phyloP scores from a whole-genome alignment of 92 coral and sea anemone genomes.

The Ricordea florida region DNA sequence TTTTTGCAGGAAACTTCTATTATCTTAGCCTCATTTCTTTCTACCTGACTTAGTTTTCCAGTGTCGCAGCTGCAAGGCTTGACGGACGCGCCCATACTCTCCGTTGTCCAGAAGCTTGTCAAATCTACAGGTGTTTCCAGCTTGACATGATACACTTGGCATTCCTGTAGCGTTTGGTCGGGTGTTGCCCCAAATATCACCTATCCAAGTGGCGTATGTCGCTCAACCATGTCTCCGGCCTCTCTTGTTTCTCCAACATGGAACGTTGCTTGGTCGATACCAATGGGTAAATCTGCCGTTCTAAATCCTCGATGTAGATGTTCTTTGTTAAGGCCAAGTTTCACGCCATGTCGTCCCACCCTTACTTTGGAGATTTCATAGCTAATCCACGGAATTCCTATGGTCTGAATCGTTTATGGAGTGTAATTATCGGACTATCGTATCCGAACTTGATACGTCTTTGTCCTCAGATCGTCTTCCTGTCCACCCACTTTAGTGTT shows the following conservation, averaged over 20 bases:
- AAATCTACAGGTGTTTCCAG: conserved; percentile 41
- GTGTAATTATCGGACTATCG: conserved; percentile 20
- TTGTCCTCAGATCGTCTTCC: conserved; percentile 48
- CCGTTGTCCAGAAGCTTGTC: conserved; percentile 56
- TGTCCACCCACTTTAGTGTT: too few species aligned
- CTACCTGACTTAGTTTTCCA: conserved; percentile 11
- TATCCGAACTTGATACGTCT: conserved; percentile 28
- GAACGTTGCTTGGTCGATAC: conserved; percentile 44
- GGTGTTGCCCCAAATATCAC: conserved; percentile 51
- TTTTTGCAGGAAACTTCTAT: conserved; percentile 29
- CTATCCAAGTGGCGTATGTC: conserved; percentile 41
- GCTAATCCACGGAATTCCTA: conserved; percentile 60
- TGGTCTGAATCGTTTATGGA: conserved; percentile 33
- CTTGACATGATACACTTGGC: conserved; percentile 13
- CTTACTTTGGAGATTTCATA: conserved; percentile 40
- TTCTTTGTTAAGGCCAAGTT: conserved; percentile 5
- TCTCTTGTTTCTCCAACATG: conserved; percentile 55
- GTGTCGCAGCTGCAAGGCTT: not conserved
- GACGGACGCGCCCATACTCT: conserved; percentile 44
- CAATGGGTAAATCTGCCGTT: conserved; percentile 31
- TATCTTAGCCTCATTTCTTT: conserved; percentile 23
- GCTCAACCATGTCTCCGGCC: conserved; percentile 24
- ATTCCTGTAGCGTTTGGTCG: not conserved
- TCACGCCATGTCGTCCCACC: conserved; percentile 1
- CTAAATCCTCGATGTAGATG: conserved; percentile 34